Percentiles rank a stretch among this genome's conserved stretches.
These are phyloP conservation scores for Pterobdella sp. DNA, from an alignment of 2,888 invertebrate genomes.

Conservation along the genomic window DNA sequence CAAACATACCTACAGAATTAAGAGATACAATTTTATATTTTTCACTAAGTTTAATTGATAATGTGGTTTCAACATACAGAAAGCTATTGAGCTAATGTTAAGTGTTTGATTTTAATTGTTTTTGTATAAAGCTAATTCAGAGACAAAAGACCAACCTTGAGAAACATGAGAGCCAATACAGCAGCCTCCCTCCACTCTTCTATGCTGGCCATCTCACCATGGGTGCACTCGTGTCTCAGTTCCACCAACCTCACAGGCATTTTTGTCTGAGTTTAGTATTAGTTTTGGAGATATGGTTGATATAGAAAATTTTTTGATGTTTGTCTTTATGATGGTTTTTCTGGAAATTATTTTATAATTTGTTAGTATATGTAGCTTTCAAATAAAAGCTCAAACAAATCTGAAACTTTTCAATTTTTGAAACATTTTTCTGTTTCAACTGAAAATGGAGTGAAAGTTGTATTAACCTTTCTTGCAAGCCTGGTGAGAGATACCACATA, in stretches of 20 bases:
- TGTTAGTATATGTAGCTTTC: neutral
- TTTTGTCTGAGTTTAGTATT: neutral
- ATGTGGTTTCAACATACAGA: too few species aligned
- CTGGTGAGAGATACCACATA: neutral
- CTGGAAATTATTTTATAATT: neutral
- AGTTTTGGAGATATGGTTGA: neutral
- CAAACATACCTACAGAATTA: too few species aligned
- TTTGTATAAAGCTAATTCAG: too few species aligned
- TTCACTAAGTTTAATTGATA: too few species aligned
- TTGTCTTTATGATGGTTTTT: neutral
- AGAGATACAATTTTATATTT: too few species aligned
- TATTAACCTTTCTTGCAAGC: neutral
- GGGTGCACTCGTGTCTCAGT: slow-evolving; percentile 4
- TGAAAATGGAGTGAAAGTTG: neutral
- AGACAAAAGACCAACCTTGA: too few species aligned
- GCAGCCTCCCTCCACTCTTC: neutral
- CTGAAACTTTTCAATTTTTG: neutral
- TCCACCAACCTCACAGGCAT: slow-evolving; percentile 9
- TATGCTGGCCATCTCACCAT: neutral
- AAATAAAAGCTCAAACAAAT: too few species aligned
- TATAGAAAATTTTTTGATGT: neutral
- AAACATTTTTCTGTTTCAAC: neutral
- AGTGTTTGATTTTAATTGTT: too few species aligned
- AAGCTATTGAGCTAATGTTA: too few species aligned
- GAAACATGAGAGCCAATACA: neutral